Evolutionary conservation across 1,140 invertebrate species (phyloP).

Genomic region (Ladona fulva): DNA sequence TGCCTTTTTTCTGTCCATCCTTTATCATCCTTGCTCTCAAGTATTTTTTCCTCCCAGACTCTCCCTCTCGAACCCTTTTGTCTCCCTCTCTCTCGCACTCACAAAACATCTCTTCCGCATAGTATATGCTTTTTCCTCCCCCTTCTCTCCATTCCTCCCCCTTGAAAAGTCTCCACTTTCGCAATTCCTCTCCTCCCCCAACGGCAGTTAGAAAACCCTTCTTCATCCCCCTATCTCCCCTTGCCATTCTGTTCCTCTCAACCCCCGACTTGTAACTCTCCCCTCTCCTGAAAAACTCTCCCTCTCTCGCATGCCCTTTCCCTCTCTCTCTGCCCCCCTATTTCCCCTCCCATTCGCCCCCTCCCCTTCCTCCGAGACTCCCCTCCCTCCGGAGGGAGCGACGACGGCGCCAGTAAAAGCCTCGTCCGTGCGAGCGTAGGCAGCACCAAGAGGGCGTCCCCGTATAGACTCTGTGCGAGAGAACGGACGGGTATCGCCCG

Average conservation of each 20-base stretch:
- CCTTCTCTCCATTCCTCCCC: neutral
- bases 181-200: neutral
- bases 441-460: neutral
- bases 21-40: too few relatives aligned
- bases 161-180: neutral
- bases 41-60: too few relatives aligned
- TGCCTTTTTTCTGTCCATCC: too few relatives aligned
- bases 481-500: neutral
- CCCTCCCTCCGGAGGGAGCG: neutral
- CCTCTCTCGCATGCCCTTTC: neutral
- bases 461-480: neutral
- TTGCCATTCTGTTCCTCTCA: neutral
- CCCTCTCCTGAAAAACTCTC: neutral
- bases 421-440: neutral
- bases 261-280: neutral
- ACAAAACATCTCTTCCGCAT: conserved; percentile 4
- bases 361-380: neutral
- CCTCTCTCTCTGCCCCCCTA: neutral
- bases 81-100: neutral
- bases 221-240: neutral
- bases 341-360: neutral
- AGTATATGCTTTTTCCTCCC: neutral
- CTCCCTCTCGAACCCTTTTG: too few relatives aligned
- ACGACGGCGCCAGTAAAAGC: neutral
- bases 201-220: neutral